These are phyloP conservation scores for Pao palembangensis DNA, from an alignment of 2,113 vertebrate species.

Conservation along the genomic window DNA sequence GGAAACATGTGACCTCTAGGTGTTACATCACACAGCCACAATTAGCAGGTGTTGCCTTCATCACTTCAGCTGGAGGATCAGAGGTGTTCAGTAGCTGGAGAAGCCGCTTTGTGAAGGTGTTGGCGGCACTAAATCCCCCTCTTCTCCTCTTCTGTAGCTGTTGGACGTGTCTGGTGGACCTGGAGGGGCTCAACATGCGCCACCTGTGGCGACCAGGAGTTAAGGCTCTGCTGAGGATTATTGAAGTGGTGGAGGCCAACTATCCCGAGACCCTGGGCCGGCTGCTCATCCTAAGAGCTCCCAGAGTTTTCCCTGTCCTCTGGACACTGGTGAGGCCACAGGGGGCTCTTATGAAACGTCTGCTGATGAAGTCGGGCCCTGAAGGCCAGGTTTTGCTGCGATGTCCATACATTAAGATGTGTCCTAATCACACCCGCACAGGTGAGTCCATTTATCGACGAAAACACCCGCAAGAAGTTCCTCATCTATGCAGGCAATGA, in stretches of 20 bases:
- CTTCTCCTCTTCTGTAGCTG: constrained; percentile 60
- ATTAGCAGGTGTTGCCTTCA: constrained; percentile 42
- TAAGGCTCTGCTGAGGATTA: constrained; percentile 92
- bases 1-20: constrained; percentile 32
- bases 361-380: no score
- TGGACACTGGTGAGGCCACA: constrained; percentile 86
- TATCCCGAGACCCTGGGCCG: constrained; percentile 95
- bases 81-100: constrained; percentile 38
- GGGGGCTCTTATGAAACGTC: no score
- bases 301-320: constrained; percentile 92
- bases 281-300: constrained; percentile 89
- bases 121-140: constrained; percentile 6
- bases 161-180: constrained; percentile 95
- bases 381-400: neutral
- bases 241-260: constrained; percentile 96
- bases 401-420: no score
- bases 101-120: no score
- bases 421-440: constrained; percentile 32
- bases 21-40: constrained; percentile 16
- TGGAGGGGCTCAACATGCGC: constrained; percentile 96
- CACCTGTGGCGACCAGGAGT: constrained; percentile 95
- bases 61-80: constrained; percentile 38
- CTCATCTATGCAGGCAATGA: constrained; percentile 98
- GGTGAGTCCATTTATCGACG: constrained; percentile 97
- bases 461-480: constrained; percentile 96